Evolutionary conservation across 2,113 vertebrate genomes (phyloP).

Genomic region (Bettongia penicillata): DNA sequence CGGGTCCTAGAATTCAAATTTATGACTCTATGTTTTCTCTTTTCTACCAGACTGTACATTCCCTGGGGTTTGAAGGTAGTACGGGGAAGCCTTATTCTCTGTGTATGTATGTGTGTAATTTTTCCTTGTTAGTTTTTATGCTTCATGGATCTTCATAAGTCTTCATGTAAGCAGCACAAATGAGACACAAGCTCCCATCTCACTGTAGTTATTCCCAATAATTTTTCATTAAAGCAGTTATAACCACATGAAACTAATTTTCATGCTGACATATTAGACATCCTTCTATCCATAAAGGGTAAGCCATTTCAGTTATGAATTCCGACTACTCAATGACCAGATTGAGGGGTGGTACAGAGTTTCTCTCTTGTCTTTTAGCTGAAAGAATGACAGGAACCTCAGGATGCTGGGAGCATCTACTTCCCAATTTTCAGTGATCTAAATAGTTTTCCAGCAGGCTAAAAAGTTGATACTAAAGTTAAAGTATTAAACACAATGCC

Average conservation of each 20-base stretch:
- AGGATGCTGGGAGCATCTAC: no score
- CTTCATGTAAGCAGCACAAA: neutral
- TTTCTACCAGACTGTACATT: no score
- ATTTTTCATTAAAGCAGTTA: constrained; percentile 46
- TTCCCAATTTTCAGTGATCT: no score
- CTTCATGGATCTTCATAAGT: constrained; percentile 1
- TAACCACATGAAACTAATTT: constrained; percentile 24
- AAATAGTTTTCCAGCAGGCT: no score
- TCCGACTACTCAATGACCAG: neutral
- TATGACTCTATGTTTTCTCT: no score
- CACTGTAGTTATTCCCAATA: constrained; percentile 34
- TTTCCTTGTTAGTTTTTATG: neutral
- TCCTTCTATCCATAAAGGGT: neutral
- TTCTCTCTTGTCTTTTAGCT: neutral
- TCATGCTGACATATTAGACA: constrained; percentile 15
- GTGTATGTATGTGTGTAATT: neutral
- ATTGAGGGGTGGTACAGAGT: neutral
- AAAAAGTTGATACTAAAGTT: no score
- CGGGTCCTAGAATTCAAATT: no score
- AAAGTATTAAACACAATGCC: no score
- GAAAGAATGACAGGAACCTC: constrained; percentile 5
- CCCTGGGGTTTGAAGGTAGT: no score
- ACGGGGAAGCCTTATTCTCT: no score
- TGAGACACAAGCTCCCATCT: neutral
- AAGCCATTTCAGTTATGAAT: constrained; percentile 21